These are phyloP conservation scores for Thoracochromis brauschi DNA, from an alignment of 2,113 vertebrate species.

Conservation along the genomic window DNA sequence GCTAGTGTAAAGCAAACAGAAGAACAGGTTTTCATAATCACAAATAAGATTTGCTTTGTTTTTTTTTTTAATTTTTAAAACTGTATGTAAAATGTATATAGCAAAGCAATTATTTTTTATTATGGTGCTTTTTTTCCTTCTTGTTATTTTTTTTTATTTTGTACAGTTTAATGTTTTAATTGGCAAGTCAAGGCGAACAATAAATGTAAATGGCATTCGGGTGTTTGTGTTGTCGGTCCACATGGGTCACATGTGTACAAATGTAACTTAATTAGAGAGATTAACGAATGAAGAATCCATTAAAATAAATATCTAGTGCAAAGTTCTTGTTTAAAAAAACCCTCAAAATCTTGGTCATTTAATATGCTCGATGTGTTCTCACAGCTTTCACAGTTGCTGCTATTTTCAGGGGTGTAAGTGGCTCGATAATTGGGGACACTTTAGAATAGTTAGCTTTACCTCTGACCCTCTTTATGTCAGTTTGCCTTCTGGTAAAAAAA, in stretches of 20 bases:
- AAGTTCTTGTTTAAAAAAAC: not conserved
- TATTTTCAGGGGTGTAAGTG: not conserved
- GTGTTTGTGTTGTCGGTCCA: not conserved
- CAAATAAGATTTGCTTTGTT: not conserved
- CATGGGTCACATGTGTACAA: not conserved
- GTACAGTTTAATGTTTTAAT: conserved; percentile 11
- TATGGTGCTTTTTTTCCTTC: not conserved
- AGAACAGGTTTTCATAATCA: not conserved
- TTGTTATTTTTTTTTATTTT: not conserved
- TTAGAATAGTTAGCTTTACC: not conserved
- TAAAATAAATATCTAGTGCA: not conserved
- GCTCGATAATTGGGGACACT: not conserved
- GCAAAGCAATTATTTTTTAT: not conserved
- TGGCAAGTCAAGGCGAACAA: not conserved
- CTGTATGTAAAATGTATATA: conserved; percentile 30
- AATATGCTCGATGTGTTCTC: not conserved
- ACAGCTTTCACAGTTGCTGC: not conserved
- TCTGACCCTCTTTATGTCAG: not conserved
- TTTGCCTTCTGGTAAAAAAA: not conserved
- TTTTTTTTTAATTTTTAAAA: not conserved
- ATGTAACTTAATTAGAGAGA: not conserved
- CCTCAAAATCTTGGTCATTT: not conserved
- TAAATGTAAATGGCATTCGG: not conserved
- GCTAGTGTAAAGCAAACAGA: not conserved
- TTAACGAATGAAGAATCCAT: not conserved